Conservation (phyloP, 2,113 vertebrate species). For the Trichomycterus rosablanca region DNA sequence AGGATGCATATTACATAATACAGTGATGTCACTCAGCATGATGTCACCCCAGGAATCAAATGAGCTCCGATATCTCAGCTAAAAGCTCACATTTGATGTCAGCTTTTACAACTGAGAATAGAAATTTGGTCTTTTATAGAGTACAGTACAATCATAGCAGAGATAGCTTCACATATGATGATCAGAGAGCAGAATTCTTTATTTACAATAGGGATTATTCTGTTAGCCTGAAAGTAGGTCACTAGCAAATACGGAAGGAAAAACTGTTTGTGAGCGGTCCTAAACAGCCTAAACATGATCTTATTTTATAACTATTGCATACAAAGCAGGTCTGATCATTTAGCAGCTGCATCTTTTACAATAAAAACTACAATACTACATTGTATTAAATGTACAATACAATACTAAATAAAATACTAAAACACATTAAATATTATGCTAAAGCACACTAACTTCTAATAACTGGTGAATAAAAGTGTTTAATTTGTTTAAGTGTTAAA, state of each 20-base stretch:
- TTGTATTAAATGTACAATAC: too few species aligned
- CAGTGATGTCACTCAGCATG: slow-evolving; percentile 33
- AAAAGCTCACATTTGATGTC: neutral
- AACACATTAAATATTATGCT: too few species aligned
- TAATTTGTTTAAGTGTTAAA: too few species aligned
- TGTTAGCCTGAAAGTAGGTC: slow-evolving; percentile 29
- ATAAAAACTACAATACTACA: too few species aligned
- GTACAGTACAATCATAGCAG: neutral
- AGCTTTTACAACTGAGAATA: neutral
- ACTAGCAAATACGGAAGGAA: slow-evolving; percentile 21
- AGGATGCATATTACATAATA: slow-evolving; percentile 37
- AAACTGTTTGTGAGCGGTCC: too few species aligned
- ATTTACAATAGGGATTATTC: neutral
- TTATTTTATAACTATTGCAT: too few species aligned
- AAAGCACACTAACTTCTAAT: too few species aligned
- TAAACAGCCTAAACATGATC: neutral
- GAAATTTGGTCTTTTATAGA: neutral
- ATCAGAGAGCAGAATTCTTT: neutral
- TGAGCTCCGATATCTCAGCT: slow-evolving; percentile 1
- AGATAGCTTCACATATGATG: neutral
- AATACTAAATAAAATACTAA: too few species aligned
- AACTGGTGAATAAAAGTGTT: too few species aligned
- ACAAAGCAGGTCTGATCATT: too few species aligned
- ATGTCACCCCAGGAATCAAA: slow-evolving; percentile 33
- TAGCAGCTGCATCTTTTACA: too few species aligned